Evolutionary conservation across 2,113 vertebrate species (phyloP), one percentile per base, ranked within the genome.

Genomic region (Riparia riparia): DNA sequence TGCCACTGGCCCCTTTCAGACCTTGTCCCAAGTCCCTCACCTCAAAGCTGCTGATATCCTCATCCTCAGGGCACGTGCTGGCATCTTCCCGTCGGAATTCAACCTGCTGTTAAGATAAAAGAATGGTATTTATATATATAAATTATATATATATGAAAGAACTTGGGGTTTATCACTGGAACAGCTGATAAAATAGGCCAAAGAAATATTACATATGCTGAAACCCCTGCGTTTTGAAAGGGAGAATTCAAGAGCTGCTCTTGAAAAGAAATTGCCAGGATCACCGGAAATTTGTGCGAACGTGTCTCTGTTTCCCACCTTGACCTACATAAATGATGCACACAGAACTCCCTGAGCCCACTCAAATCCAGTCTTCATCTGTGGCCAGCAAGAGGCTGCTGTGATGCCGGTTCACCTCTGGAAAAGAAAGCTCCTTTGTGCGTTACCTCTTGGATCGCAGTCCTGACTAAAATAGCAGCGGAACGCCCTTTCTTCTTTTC

Each of bases 391-490:
- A 58, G 44, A 64, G 17, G 31, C 53, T 60, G 58, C 51, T 56
- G 37, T 9, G 69, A 15, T 63, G 64, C 0, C 0, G 61, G 41
- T 17, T 57, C n/a, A 53, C 10, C n/a, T 65, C 74, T 24, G 78
- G 29, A 37, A 76, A 49, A 82, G 70, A 47, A 61, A 80, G 41
- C 31, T 60, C 83, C 37, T 49, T 8, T 1, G 5, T 16, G 42
- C 3, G 1, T 32, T 37, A 26, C 45, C 42, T 58, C 63, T 47
- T 10, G 72, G 42, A 15, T n/a, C 0, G 0, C 14, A 68, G 49
- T 16, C n/a, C 51, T 32, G 57, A 49, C 45, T 49, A 50, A 51
- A 78, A 41, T 0, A 64, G 73, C 14, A 39, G 65, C 0, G 8
- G 39, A 63, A 70, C 56, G 65, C 17, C 32, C 17, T 71, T 84